Evolutionary conservation across 2,113 vertebrate genomes (phyloP).

Genomic region (Scopus umbretta): DNA sequence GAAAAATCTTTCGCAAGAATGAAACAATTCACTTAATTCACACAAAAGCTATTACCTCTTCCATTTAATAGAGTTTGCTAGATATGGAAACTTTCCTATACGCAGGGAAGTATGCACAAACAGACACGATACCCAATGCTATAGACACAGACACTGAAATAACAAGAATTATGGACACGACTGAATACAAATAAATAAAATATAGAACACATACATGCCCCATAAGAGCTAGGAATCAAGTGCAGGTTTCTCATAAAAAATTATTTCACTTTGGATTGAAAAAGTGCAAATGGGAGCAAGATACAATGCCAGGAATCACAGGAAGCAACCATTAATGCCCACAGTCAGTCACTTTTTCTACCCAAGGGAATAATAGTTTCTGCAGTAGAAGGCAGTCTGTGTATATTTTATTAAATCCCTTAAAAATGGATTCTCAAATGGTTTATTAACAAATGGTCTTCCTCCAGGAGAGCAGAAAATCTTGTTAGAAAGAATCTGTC

Average conservation of each 20-base stretch:
- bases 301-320: conserved; percentile 45
- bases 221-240: conserved; percentile 14
- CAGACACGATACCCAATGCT: background rate
- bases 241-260: conserved; percentile 31
- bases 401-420: conserved; percentile 68
- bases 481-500: conserved; percentile 46
- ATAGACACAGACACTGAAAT: background rate
- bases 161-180: background rate
- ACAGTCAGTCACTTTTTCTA: conserved; percentile 18
- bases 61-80: background rate
- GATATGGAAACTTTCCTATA: background rate
- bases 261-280: conserved; percentile 31
- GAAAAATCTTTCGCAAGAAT: background rate
- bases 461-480: conserved; percentile 55
- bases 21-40: background rate
- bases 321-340: conserved; percentile 50
- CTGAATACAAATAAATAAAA: conserved; percentile 65
- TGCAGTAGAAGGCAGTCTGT: conserved; percentile 15
- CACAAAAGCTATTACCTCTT: background rate
- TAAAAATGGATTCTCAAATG: conserved; percentile 63
- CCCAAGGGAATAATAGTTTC: conserved; percentile 64
- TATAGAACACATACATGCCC: conserved; percentile 12
- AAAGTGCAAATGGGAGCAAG: conserved; percentile 54
- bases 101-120: background rate
- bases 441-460: conserved; percentile 57